Base-by-base conservation (phyloP, 2,888 invertebrate species). In the Xestia ashworthii region DNA sequence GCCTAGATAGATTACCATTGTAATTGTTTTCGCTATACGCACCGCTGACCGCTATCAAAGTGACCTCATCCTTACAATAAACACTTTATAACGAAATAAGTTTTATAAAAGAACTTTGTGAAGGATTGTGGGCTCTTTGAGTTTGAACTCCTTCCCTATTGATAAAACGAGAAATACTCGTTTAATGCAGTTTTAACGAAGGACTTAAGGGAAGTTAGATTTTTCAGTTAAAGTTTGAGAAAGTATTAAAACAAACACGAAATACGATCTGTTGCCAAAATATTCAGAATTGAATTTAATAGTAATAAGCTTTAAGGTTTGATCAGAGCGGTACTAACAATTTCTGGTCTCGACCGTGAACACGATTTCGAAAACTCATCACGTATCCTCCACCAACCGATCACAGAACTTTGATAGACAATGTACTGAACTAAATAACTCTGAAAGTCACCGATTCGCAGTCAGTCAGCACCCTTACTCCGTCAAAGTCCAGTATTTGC, bases 61-160 rank as follows among this genome's bases (percentile, higher is more conserved):
- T 3, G 53, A 76, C 86, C 60, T 14, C 19, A 78, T 79, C 84
- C 75, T 85, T 84, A 77, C 65, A 80, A 88, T 90, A 88, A 88
- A 91, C 89, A 91, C 64, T 87, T 87, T 67, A 79, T 83, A 88
- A 90, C 91, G 87, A 93, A 93, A 92, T 89, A 93, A 93, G 91
- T 93, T 92, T 89, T 87, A 91, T 90, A 91, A 91, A 88, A 92
- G 93, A 94, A 94, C 93, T 93, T 93, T 88, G 77, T 64, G 87
- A 93, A 92, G 87, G 85, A 78, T 88, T 94, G 94, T 87, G 95
- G 94, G 94, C 93, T 93, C 92, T 92, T 93, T 91, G 89, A 87
- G 88, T 91, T 89, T 84, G 88, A 87, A 87, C 80, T 85, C 78
- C 78, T 89, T 89, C 87, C 80, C 86, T 89, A 90, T 89, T 86